Conservation (phyloP, 2,888 invertebrate genomes). For the Drosophila austrosaltans region DNA sequence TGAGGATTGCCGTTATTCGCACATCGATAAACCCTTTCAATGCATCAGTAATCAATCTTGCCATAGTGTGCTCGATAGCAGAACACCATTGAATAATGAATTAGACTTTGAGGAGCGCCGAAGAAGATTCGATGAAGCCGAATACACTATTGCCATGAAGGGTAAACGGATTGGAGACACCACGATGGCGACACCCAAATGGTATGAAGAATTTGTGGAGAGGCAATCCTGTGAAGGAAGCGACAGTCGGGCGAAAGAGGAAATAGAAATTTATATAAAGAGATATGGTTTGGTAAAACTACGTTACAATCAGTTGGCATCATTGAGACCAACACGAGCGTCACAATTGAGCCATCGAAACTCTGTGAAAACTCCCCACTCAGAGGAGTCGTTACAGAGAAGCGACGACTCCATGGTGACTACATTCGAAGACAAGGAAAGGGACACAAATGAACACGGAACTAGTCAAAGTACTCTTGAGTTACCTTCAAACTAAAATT, state of each 20-base stretch:
- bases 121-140: slow-evolving; percentile 46
- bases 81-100: not conserved
- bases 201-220: not conserved
- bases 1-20: too few species aligned
- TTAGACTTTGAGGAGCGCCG: slow-evolving; percentile 44
- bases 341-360: not conserved
- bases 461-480: too few species aligned
- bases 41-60: too few species aligned
- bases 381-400: too few species aligned
- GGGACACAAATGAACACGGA: too few species aligned
- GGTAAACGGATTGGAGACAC: slow-evolving; percentile 52
- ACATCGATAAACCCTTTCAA: too few species aligned
- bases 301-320: not conserved
- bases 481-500: too few species aligned
- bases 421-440: too few species aligned
- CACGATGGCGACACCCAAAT: not conserved
- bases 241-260: not conserved
- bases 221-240: not conserved
- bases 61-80: not conserved
- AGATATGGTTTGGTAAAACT: slow-evolving; percentile 10
- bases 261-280: slow-evolving; percentile 29
- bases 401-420: too few species aligned
- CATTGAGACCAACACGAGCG: not conserved
- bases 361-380: too few species aligned
- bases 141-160: slow-evolving; percentile 54